These are phyloP conservation scores for Tetraodon nigroviridis DNA, from an alignment of 2,113 vertebrate genomes.

Conservation along the genomic window DNA sequence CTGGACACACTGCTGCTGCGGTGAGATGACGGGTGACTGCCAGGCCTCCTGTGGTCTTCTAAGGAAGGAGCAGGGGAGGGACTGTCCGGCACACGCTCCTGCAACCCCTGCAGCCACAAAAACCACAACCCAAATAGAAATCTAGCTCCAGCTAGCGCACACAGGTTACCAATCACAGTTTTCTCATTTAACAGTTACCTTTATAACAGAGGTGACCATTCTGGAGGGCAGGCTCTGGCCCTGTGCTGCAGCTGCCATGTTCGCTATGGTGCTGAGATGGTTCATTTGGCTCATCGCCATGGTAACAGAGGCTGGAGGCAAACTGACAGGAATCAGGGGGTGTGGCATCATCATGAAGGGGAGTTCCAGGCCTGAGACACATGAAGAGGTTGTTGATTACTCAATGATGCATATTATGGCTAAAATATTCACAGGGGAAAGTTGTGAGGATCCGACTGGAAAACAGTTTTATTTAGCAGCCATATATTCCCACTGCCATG, in stretches of 20 bases:
- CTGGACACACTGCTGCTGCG: slow-evolving; percentile 99
- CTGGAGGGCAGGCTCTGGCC: slow-evolving; percentile 93
- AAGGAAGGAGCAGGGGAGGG: slow-evolving; percentile 94
- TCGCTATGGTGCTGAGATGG: slow-evolving; percentile 98
- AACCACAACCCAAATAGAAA: slow-evolving; percentile 52
- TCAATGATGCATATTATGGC: slow-evolving; percentile 60
- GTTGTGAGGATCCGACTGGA: slow-evolving; percentile 27
- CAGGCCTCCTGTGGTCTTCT: slow-evolving; percentile 93
- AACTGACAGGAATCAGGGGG: slow-evolving; percentile 96
- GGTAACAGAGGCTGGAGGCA: slow-evolving; percentile 98
- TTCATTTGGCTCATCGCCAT: slow-evolving; percentile 99
- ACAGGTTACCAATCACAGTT: no score
- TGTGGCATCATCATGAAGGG: slow-evolving; percentile 99
- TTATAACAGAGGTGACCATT: slow-evolving; percentile 98
- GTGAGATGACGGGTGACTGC: slow-evolving; percentile 97
- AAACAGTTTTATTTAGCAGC: slow-evolving; percentile 40
- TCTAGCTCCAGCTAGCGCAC: slow-evolving; percentile 4
- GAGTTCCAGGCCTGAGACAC: slow-evolving; percentile 88
- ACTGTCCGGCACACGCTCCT: slow-evolving; percentile 96
- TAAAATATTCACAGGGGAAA: slow-evolving; percentile 51
- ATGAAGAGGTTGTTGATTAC: slow-evolving; percentile 60
- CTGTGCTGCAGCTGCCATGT: slow-evolving; percentile 97
- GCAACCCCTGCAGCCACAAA: slow-evolving; percentile 62
- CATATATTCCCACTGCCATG: slow-evolving; percentile 41
- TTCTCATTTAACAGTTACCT: slow-evolving; percentile 77